Evolutionary conservation across 2,797 vertebrate genomes (phyloP), one percentile per base, ranked within the genome.

Genomic region (Enteromius paludinosus): DNA sequence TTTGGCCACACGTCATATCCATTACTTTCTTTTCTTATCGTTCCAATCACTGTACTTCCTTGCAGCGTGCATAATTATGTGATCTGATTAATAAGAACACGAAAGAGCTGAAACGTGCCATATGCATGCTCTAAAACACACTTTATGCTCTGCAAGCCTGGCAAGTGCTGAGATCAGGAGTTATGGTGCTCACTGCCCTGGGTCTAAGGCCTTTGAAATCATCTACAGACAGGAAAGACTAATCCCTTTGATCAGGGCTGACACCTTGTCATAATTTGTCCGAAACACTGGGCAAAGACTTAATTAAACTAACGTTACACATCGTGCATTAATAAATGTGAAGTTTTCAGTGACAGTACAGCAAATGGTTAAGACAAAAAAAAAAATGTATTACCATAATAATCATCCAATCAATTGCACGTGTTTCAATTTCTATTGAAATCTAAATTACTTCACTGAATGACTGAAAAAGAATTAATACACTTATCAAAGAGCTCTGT

Each of bases 181-280:
- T 87, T 85, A 89, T 79, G 41, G 79, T 49, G 45, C 68, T 79
- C 71, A 52, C 49, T 74, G 68, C 62, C 68, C 72, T 66, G 64
- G 49, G 68, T 78, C 70, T 75, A 59, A 82, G 66, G 18, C 61
- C 54, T 64, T 49, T 66, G 76, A 86, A 83, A 81, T 78, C 69
- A 83, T 61, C 74, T 77, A 74, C 64, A 83, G 71, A 30, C 81
- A 25, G 59, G 14, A 3, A 80, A 85, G 72, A 83, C 28, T 45
- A 82, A 80, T 82, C 75, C 33, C 52, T 85, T 80, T 81, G 80
- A 88, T 87, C 85, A 82, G 47, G 45, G 64, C 71, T 70, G 72
- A 84, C 80, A 83, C 20, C 14, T 59, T n/a, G 62, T 81, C 73
- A 85, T 83, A 87, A 83, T 76, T 75, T 54, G 18, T 85, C 62